A percentile compares a stretch with the other conserved stretches of the same genome.
Evolutionary conservation across 2,888 invertebrate genomes (phyloP).

Genomic region (Diabrotica balteata): DNA sequence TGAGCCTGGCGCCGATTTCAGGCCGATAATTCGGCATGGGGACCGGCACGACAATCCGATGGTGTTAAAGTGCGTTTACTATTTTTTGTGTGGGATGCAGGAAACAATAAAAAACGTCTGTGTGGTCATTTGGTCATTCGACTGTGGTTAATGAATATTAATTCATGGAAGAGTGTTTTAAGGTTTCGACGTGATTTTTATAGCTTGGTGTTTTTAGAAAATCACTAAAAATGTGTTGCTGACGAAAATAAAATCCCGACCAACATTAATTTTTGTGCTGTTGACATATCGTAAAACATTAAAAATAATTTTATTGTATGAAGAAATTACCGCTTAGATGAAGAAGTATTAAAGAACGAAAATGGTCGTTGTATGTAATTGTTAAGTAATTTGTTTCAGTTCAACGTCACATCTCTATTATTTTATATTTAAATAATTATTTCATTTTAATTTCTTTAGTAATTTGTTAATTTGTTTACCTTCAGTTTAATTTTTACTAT

Average conservation of each 20-base stretch:
- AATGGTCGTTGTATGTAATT: too few relatives aligned
- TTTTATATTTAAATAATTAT: too few relatives aligned
- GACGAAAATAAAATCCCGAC: not conserved
- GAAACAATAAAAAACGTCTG: conserved; percentile 15
- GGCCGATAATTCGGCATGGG: conserved; percentile 21
- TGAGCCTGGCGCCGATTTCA: conserved; percentile 49
- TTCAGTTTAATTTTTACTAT: too few relatives aligned
- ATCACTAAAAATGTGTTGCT: too few relatives aligned
- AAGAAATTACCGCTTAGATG: too few relatives aligned
- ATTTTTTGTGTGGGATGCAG: conserved; percentile 8
- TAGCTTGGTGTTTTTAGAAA: too few relatives aligned
- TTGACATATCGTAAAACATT: not conserved
- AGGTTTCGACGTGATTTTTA: not conserved
- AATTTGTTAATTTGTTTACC: too few relatives aligned
- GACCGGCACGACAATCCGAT: not conserved
- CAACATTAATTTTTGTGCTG: not conserved
- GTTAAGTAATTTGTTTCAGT: too few relatives aligned
- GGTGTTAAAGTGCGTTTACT: not conserved
- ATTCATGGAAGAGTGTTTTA: conserved; percentile 1
- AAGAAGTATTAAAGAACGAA: too few relatives aligned
- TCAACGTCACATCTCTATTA: too few relatives aligned
- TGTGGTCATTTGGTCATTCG: conserved; percentile 2
- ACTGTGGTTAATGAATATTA: conserved; percentile 9
- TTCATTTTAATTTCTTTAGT: too few relatives aligned
- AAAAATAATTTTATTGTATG: too few relatives aligned